Conservation (phyloP, 2,797 vertebrate genomes). For the Spea hammondii region DNA sequence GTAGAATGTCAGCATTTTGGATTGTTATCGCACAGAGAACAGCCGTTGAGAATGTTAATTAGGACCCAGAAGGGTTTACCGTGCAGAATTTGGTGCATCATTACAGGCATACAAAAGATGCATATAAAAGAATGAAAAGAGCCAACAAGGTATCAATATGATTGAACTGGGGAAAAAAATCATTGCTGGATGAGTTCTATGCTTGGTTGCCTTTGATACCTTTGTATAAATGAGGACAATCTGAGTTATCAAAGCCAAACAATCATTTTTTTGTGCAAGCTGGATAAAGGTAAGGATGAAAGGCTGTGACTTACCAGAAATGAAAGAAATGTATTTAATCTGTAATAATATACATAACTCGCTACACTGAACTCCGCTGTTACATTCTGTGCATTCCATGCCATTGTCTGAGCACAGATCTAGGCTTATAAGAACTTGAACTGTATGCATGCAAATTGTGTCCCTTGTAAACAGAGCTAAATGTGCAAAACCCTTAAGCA, state of each 20-base stretch:
- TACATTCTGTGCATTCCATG: slow-evolving; percentile 6
- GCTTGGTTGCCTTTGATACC: slow-evolving; percentile 39
- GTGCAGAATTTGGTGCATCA: slow-evolving; percentile 65
- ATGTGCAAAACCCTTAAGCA: not conserved
- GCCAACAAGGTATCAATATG: slow-evolving; percentile 32
- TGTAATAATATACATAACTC: slow-evolving; percentile 28
- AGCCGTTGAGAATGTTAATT: slow-evolving; percentile 92
- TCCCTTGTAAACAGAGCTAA: not conserved
- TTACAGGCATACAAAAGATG: slow-evolving; percentile 58
- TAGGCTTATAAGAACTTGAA: not conserved
- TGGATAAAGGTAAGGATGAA: slow-evolving; percentile 17
- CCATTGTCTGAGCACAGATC: not conserved
- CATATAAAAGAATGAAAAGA: slow-evolving; percentile 56
- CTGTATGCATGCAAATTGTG: not conserved
- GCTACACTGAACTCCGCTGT: slow-evolving; percentile 7
- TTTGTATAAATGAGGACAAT: slow-evolving; percentile 18
- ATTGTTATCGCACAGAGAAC: slow-evolving; percentile 85
- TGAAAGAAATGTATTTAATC: slow-evolving; percentile 19
- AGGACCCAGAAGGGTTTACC: slow-evolving; percentile 88
- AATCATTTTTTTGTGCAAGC: slow-evolving; percentile 27
- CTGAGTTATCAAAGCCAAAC: slow-evolving; percentile 46
- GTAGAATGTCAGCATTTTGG: slow-evolving; percentile 85
- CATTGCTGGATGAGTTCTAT: slow-evolving; percentile 2
- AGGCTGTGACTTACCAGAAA: slow-evolving; percentile 24
- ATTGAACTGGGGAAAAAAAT: slow-evolving; percentile 52